Evolutionary conservation across 2,113 vertebrate genomes (phyloP).

Genomic region (Ophiodon elongatus): DNA sequence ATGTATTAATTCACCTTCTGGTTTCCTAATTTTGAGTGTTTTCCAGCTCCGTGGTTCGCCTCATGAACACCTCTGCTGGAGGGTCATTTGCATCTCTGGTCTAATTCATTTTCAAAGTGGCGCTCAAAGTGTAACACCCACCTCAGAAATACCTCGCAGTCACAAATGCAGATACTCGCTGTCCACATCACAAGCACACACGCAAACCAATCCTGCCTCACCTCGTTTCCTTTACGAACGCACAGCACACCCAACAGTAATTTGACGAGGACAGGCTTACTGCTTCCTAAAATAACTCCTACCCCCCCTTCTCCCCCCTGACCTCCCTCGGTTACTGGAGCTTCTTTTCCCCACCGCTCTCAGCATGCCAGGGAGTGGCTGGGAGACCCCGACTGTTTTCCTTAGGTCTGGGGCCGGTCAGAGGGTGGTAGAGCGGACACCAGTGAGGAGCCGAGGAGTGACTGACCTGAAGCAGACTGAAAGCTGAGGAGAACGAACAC

Average conservation of each 20-base stretch:
- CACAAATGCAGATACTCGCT: slow-evolving; percentile 49
- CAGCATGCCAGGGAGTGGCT: slow-evolving; percentile 67
- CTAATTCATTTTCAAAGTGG: slow-evolving; percentile 73
- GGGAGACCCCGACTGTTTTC: slow-evolving; percentile 32
- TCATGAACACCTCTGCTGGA: slow-evolving; percentile 18
- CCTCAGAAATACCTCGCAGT: slow-evolving; percentile 66
- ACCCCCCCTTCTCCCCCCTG: slow-evolving; percentile 41
- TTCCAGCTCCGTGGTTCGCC: slow-evolving; percentile 16
- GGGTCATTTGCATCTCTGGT: slow-evolving; percentile 60
- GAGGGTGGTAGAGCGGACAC: slow-evolving; percentile 35
- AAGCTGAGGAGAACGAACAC: slow-evolving; percentile 7
- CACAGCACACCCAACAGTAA: slow-evolving; percentile 76
- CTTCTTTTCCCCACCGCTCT: slow-evolving; percentile 22
- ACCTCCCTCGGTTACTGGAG: slow-evolving; percentile 47
- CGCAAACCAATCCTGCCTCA: slow-evolving; percentile 26
- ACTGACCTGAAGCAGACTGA: slow-evolving; percentile 12
- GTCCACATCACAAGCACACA: slow-evolving; percentile 21
- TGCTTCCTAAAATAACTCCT: slow-evolving; percentile 86
- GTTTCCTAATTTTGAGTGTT: slow-evolving; percentile 33
- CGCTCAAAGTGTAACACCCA: slow-evolving; percentile 54
- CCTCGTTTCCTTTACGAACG: slow-evolving; percentile 52
- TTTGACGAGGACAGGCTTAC: slow-evolving; percentile 77
- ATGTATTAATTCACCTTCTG: slow-evolving; percentile 16
- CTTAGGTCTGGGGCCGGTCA: slow-evolving; percentile 27
- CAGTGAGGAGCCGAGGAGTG: slow-evolving; percentile 12